Evolutionary conservation across 2,888 invertebrate genomes (phyloP).

Genomic region (Taphrorychus bicolor): DNA sequence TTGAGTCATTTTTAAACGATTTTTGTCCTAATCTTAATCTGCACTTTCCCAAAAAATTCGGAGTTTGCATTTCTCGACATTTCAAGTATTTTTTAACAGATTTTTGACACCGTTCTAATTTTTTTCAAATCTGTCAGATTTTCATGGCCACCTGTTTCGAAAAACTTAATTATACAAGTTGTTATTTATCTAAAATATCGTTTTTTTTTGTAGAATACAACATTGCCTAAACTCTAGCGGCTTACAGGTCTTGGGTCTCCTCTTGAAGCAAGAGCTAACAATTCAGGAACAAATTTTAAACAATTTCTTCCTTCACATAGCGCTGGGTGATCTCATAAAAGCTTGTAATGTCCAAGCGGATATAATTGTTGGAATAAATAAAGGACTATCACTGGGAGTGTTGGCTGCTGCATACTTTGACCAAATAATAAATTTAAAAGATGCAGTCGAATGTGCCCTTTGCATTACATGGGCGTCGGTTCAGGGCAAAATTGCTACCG

Average conservation of each 20-base stretch:
- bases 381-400: slow-evolving; percentile 86
- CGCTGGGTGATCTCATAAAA: slow-evolving; percentile 60
- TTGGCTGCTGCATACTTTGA: slow-evolving; percentile 92
- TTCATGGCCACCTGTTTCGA: too few species aligned
- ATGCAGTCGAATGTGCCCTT: slow-evolving; percentile 78
- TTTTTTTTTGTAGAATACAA: neutral
- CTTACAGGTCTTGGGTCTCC: neutral
- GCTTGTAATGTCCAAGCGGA: slow-evolving; percentile 56
- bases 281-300: slow-evolving; percentile 35
- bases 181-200: too few species aligned
- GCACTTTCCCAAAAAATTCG: slow-evolving; percentile 88
- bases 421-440: slow-evolving; percentile 81
- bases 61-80: too few species aligned
- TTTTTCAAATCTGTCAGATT: too few species aligned
- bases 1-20: too few species aligned
- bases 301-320: slow-evolving; percentile 65
- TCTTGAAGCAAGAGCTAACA: neutral
- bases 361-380: slow-evolving; percentile 41
- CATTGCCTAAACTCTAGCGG: neutral
- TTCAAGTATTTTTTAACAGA: too few species aligned
- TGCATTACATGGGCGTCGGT: slow-evolving; percentile 27
- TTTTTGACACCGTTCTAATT: too few species aligned
- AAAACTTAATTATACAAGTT: too few species aligned
- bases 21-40: too few species aligned
- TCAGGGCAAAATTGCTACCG: too few species aligned